Evolutionary conservation across 2,113 vertebrate species (phyloP).

Genomic region (Heloderma charlesbogerti): DNA sequence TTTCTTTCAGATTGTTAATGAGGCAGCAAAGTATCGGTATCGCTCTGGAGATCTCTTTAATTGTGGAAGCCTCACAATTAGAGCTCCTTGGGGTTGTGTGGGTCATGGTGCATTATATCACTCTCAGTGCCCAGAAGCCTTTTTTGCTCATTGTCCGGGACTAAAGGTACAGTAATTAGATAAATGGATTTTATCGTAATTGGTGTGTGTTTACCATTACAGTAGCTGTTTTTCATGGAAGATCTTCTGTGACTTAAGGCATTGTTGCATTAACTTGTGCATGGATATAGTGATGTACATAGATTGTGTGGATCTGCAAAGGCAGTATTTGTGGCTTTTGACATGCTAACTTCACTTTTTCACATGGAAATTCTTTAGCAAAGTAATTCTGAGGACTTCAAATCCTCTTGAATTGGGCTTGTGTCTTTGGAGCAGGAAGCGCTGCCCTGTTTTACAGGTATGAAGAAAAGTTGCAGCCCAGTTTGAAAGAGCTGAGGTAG

Average conservation of each 20-base stretch:
- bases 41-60: slow-evolving; percentile 95
- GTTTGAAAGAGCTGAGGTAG: neutral
- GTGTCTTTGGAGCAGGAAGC: neutral
- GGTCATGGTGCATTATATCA: slow-evolving; percentile 97
- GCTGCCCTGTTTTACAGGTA: neutral
- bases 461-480: neutral
- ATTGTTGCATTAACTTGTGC: neutral
- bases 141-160: slow-evolving; percentile 94
- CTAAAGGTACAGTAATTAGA: slow-evolving; percentile 86
- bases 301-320: neutral
- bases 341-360: neutral
- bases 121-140: slow-evolving; percentile 97
- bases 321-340: neutral
- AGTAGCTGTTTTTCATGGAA: neutral
- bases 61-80: slow-evolving; percentile 94
- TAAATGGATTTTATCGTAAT: neutral
- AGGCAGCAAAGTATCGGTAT: slow-evolving; percentile 98
- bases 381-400: neutral
- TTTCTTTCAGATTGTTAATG: slow-evolving; percentile 92
- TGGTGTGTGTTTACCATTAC: neutral
- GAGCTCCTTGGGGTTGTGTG: slow-evolving; percentile 96
- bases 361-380: neutral
- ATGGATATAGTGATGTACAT: neutral
- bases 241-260: neutral
- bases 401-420: neutral